Conservation (phyloP, 2,797 vertebrate genomes). For the Sciurus vulgaris region DNA sequence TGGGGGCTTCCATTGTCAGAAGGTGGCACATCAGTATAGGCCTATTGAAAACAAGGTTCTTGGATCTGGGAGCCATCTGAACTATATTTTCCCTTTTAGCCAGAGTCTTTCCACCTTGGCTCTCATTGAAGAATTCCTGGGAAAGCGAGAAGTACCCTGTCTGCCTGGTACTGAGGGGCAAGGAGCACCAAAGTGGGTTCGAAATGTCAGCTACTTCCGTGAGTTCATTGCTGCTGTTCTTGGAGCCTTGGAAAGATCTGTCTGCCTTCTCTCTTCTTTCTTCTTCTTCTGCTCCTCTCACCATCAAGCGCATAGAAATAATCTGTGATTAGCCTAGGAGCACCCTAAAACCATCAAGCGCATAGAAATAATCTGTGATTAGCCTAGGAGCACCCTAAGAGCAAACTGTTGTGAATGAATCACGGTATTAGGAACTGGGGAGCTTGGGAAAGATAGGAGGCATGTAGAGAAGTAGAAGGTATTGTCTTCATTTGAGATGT, state of each 20-base stretch:
- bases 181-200: slow-evolving; percentile 93
- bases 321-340: slow-evolving; percentile 3
- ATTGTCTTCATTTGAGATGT: background rate
- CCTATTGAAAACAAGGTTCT: background rate
- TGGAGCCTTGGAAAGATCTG: slow-evolving; percentile 7
- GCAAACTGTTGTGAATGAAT: background rate
- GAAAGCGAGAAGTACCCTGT: slow-evolving; percentile 92
- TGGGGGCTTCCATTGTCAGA: background rate
- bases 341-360: background rate
- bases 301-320: background rate
- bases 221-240: slow-evolving; percentile 87
- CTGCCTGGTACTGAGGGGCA: slow-evolving; percentile 88
- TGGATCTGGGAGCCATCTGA: slow-evolving; percentile 53
- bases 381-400: background rate
- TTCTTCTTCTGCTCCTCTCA: background rate
- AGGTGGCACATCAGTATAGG: background rate
- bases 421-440: background rate
- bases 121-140: slow-evolving; percentile 97
- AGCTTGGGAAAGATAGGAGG: background rate
- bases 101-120: slow-evolving; percentile 98
- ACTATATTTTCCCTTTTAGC: slow-evolving; percentile 88
- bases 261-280: background rate
- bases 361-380: background rate
- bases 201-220: slow-evolving; percentile 98
- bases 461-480: background rate